These are phyloP conservation scores for Lasioglossum marginatum DNA, from an alignment of 2,888 invertebrate species.

Conservation along the genomic window DNA sequence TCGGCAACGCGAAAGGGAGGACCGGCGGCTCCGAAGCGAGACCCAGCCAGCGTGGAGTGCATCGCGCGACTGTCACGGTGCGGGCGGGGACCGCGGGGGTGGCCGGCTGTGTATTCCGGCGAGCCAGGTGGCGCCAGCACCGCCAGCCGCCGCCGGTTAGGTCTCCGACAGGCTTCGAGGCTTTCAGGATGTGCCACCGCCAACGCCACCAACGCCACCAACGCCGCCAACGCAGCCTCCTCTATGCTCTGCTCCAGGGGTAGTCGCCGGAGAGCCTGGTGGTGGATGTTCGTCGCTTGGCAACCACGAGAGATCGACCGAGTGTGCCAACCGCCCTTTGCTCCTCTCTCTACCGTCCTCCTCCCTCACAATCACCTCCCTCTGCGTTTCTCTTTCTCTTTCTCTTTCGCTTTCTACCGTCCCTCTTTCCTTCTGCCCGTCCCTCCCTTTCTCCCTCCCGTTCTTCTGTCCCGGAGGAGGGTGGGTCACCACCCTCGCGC, in stretches of 20 bases:
- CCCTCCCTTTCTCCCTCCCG: too few species aligned
- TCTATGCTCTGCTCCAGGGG: constrained; percentile 56
- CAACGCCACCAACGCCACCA: constrained; percentile 59
- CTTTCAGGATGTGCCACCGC: constrained; percentile 22
- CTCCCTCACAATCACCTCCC: constrained; percentile 77
- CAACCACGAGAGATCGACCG: constrained; percentile 84
- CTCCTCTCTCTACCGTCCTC: constrained; percentile 73
- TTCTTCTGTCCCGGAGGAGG: background rate
- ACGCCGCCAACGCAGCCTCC: constrained; percentile 70
- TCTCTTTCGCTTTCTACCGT: background rate
- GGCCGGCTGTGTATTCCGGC: constrained; percentile 56
- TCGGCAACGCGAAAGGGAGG: constrained; percentile 53
- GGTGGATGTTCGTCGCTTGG: constrained; percentile 81
- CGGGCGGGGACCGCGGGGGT: constrained; percentile 59
- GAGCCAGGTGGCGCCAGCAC: constrained; percentile 59
- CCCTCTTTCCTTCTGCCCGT: background rate
- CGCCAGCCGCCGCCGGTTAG: constrained; percentile 11
- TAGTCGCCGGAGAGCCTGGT: constrained; percentile 68
- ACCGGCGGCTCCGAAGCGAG: constrained; percentile 72
- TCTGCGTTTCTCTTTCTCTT: background rate
- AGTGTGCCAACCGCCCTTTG: constrained; percentile 69
- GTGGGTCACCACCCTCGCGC: constrained; percentile 38
- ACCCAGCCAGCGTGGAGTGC: constrained; percentile 79
- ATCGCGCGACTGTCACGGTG: constrained; percentile 79
- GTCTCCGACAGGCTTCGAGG: constrained; percentile 1